phyloP scores from a whole-genome alignment of 2,113 vertebrate species.

The Chrysochloris asiatica region DNA sequence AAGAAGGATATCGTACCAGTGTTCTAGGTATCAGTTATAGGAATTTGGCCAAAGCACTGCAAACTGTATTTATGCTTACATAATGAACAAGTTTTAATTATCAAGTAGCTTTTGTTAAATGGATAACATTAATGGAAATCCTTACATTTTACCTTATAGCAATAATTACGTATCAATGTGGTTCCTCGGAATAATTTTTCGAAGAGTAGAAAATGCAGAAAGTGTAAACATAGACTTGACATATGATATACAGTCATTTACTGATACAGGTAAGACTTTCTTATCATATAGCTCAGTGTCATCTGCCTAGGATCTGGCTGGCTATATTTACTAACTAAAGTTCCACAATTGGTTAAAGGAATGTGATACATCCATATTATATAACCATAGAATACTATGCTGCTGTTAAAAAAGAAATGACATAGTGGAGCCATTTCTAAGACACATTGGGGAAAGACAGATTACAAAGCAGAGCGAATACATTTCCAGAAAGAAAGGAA shows the following conservation, averaged over 20 bases:
- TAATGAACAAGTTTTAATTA: conserved; percentile 53
- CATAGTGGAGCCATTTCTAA: not conserved
- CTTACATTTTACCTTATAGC: conserved; percentile 82
- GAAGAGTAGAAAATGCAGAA: conserved; percentile 94
- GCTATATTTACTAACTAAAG: conserved; percentile 16
- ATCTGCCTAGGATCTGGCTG: not conserved
- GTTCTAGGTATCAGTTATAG: conserved; percentile 39
- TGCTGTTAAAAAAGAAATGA: conserved; percentile 12
- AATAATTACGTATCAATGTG: conserved; percentile 94
- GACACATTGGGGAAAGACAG: not conserved
- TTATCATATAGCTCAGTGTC: conserved; percentile 13
- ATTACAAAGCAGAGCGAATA: not conserved
- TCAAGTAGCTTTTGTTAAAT: conserved; percentile 46
- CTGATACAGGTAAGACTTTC: conserved; percentile 92
- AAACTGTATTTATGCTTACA: conserved; percentile 33
- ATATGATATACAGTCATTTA: conserved; percentile 96
- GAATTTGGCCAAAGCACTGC: conserved; percentile 39
- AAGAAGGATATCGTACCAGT: not conserved
- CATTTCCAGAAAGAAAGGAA: conserved; percentile 19
- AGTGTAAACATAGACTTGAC: conserved; percentile 96
- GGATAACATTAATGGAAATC: conserved; percentile 61
- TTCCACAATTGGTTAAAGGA: conserved; percentile 21
- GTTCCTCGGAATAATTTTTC: conserved; percentile 98
- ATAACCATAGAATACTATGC: not conserved
- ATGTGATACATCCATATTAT: not conserved